These are phyloP conservation scores for Triplophysa rosa DNA, from an alignment of 2,113 vertebrate species.

Conservation along the genomic window DNA sequence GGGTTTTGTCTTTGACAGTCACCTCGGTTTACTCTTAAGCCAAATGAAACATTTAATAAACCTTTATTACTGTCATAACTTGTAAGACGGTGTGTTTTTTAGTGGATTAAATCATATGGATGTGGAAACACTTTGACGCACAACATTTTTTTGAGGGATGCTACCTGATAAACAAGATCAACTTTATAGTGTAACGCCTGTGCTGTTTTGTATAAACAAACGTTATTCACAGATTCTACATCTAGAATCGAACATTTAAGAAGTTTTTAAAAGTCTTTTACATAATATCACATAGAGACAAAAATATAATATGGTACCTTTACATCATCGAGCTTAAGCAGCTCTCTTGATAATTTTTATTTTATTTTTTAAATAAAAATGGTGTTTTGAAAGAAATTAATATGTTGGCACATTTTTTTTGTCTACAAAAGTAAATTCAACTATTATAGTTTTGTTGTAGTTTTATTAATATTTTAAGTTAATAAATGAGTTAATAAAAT, in stretches of 20 bases:
- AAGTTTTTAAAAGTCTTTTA: background rate
- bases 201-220: background rate
- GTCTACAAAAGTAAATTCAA: no score
- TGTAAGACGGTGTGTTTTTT: background rate
- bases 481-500: no score
- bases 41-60: conserved; percentile 36
- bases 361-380: no score
- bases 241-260: background rate
- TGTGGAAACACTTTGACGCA: conserved; percentile 6
- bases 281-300: background rate
- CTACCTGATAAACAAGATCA: conserved; percentile 1
- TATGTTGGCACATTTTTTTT: no score
- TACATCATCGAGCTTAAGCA: no score
- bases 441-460: no score
- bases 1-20: conserved; percentile 6
- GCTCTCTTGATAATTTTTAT: no score
- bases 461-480: no score
- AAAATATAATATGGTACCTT: no score
- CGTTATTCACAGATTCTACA: background rate
- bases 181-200: background rate
- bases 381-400: no score
- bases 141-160: background rate
- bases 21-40: conserved; percentile 10
- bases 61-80: conserved; percentile 34
- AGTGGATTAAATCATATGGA: background rate